Base-by-base conservation (phyloP, 1,140 invertebrate species). In the Platyscapa corneri region DNA sequence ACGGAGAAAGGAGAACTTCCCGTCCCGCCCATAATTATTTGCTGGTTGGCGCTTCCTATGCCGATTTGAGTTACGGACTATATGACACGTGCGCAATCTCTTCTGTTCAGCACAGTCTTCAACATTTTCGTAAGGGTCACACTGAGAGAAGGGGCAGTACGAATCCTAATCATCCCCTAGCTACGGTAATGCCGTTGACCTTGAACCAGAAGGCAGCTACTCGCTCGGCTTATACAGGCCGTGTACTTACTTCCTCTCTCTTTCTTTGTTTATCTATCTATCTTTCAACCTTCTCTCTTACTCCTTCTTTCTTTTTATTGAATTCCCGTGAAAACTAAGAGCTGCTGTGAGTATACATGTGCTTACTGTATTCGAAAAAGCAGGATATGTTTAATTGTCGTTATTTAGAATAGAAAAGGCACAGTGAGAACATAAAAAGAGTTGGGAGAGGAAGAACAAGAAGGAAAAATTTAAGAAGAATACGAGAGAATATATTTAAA, bases 1-100 rank as follows among this genome's bases (percentile, higher is more conserved):
- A 64, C 75, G 85, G 39, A 80, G 56, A 37, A 85, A 82, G 34
- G 32, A 75, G 27, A 53, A 64, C 82, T 75, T 83, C 70, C 82
- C 75, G 75, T 78, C 75, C 82, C 82, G 82, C 82, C 82, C 82
- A 84, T 84, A 84, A 84, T 84, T 84, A 84, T 75, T 46, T 64
- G 39, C 65, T 3, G 70, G 37, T 14, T 23, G 70, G 70, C 70
- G 39, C 65, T 42, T 46, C 8, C n/a, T 77, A 42, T 27, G 16
- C 34, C 42, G n/a, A 60, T 6, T 39, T 12, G 42, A 46, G 42
- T 46, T 18, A 12, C 42, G 8, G 46, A 30, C 23, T 27, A 27
- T 60, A n/a, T 30, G 42, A 81, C 42, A 83, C 81, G 74, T 27
- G 72, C 82, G 82, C 56, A 64, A 83, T 83, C 49, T 83, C 53